Base-by-base conservation (phyloP, 2,797 vertebrate species). In the Manis pentadactyla region DNA sequence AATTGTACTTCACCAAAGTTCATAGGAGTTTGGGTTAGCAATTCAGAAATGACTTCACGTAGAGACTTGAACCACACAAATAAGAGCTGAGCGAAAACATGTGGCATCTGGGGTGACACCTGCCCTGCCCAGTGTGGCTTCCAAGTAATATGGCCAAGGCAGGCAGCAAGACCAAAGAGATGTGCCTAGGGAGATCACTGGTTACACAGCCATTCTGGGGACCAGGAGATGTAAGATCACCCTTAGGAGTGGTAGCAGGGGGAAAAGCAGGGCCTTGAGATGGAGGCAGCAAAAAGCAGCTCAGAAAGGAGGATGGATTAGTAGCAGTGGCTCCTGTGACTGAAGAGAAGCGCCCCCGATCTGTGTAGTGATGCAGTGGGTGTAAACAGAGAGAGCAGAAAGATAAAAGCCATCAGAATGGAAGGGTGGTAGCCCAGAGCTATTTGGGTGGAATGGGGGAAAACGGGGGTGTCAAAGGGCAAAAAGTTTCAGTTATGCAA, bases 41-140 rank as follows among this genome's bases (percentile, higher is more conserved):
- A 84, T 84, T 84, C 21, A 77, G 29, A 93, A 88, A 81, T 51
- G 29, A 91, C 18, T 89, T 79, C 84, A 78, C 27, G 63, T 55
- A 15, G 21, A 88, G 27, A 69, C 27, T 55, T 49, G 21, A 83
- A 66, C 2, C 19, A 53, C 89, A 61, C 19, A 61, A 81, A 5
- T 7, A 81, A 69, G 55, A 82, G 7, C 49, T 31, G 10, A 81
- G 23, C 39, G 19, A 90, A 93, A 39, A 78, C 15, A 59, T 0
- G 1, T 1, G 5, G 17, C 27, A 12, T 19, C 4, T 23, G 31
- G 25, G 25, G 46, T 61, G 6, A 77, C 31, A 9, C 29, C 17
- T 25, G 25, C 10, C 27, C 31, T 61, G 10, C 14, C 21, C 42
- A 12, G 9, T 5, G 29, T 39, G 37, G 31, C n/a, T n/a, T 84